Evolutionary conservation across 2,797 vertebrate genomes (phyloP), one percentile per base, ranked within the genome.

Genomic region (Sorex maritimensis): DNA sequence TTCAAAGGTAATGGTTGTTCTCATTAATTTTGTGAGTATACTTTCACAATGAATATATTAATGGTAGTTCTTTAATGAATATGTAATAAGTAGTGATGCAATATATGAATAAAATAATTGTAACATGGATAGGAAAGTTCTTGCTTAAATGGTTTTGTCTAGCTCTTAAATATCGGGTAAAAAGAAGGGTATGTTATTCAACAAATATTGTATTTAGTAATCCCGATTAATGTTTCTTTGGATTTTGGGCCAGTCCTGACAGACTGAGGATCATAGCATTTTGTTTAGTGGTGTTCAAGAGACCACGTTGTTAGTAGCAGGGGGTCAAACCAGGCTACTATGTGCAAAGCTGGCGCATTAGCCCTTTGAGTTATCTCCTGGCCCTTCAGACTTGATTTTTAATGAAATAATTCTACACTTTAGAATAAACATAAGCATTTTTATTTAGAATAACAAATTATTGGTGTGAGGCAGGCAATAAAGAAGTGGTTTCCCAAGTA

Each of bases 1-100:
- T 97, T n/a, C 58, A 86, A 72, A 97, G 94, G 65, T 97, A 97
- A 97, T 96, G 55, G 38, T 96, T 97, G 95, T 23, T 88, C 75
- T 96, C 90, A 95, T 97, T 97, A 97, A 95, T 77, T 96, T 88
- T 85, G 81, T 87, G 90, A 97, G 4, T 65, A 92, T 90, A 83
- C 12, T 97, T 88, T 23, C 61, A 93, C 75, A 93, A 86, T 92
- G 94, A 94, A 94, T 97, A 88, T 93, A 95, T 95, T 97, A 97
- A 92, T 52, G 68, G 87, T 88, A 97, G 81, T 11, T 75, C 9
- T 69, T 30, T 86, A 49, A 68, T 75, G 73, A 89, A n/a, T 63
- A 91, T 77, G 4, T 93, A 92, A 67, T 69, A 9, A 74, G 91
- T 95, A 94, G 90, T 17, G 65, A 81, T 74, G 34, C 84, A 71